Base-by-base conservation (phyloP, 2,888 invertebrate species). In the Drosophila infuscata region DNA sequence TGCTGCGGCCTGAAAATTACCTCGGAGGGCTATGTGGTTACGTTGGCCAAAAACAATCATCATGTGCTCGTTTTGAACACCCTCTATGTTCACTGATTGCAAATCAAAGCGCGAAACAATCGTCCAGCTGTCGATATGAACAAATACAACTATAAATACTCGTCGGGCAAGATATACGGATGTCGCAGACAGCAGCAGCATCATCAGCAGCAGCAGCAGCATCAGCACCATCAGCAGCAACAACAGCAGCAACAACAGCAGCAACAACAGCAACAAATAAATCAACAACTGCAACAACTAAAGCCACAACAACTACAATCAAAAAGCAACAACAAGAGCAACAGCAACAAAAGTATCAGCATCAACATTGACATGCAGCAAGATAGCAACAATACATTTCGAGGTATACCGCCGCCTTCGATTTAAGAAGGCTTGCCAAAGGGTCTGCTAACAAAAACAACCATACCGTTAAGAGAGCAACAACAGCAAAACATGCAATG, bases 1-100 rank as follows among this genome's bases (percentile, higher is more conserved):
- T 99, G 99, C 95, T 99, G 99, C 93, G 99, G 99, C 79, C 95
- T 99, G 92, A 99, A 99, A 94, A 98, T 99, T 91, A 99, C 99
- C 68, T 97, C 98, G 29, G 98, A 99, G 94, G 99, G 99, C 86
- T 98, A 98, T 94, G 97, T 99, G 90, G 97, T 98, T 88, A 98
- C 99, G 82, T 94, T 99, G 94, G 99, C 99, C 93, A 99, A 99
- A 95, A 99, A 99, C 95, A 99, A 99, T 94, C 99, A 99, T 94
- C 98, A 99, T 94, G 99, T 99, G 92, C 96, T 99, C 94, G 98
- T 99, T 93, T 95, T 99, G 94, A 97, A 98, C 95, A 98, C 97
- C 91, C 95, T 98, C 93, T 97, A 97, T 95, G 97, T 97, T 95
- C 96, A 97, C 94, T 97, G 96, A 96, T 96, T 95, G 93, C 94